Conservation (phyloP, 2,888 invertebrate genomes). For the Anaspis maculata region DNA sequence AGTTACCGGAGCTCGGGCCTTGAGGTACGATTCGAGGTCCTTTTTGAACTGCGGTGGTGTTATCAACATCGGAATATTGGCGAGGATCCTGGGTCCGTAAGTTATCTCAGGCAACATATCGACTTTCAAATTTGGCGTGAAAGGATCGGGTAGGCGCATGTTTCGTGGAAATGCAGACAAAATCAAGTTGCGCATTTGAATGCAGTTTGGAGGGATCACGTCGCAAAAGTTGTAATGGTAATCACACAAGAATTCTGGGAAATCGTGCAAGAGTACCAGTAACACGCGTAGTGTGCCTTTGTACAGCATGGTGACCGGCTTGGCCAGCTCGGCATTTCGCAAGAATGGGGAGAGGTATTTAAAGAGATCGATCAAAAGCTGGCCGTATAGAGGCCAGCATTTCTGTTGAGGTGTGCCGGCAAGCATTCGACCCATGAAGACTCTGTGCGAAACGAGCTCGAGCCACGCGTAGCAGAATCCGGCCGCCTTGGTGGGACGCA, state of each 20-base stretch:
- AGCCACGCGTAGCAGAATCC: slow-evolving; percentile 98
- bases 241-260: slow-evolving; percentile 98
- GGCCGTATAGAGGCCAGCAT: slow-evolving; percentile 97
- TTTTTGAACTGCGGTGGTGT: slow-evolving; percentile 86
- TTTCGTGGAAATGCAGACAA: slow-evolving; percentile 96
- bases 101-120: slow-evolving; percentile 85
- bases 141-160: slow-evolving; percentile 97
- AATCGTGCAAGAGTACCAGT: slow-evolving; percentile 93
- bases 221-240: slow-evolving; percentile 99
- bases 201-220: slow-evolving; percentile 98
- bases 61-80: slow-evolving; percentile 80
- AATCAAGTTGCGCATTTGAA: slow-evolving; percentile 97
- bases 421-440: slow-evolving; percentile 89
- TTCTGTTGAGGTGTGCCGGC: slow-evolving; percentile 88
- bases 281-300: slow-evolving; percentile 93
- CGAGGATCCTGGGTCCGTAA: slow-evolving; percentile 79
- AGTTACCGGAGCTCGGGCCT: slow-evolving; percentile 88
- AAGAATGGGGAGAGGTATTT: slow-evolving; percentile 95
- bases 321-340: slow-evolving; percentile 91
- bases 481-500: slow-evolving; percentile 87
- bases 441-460: slow-evolving; percentile 92
- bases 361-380: slow-evolving; percentile 90
- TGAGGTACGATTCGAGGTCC: slow-evolving; percentile 93
- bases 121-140: slow-evolving; percentile 93
- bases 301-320: slow-evolving; percentile 88